A percentile compares a stretch with the other conserved stretches of the same genome.
Conservation (phyloP, 2,113 vertebrate species). For the Brienomyrus longianalis region DNA sequence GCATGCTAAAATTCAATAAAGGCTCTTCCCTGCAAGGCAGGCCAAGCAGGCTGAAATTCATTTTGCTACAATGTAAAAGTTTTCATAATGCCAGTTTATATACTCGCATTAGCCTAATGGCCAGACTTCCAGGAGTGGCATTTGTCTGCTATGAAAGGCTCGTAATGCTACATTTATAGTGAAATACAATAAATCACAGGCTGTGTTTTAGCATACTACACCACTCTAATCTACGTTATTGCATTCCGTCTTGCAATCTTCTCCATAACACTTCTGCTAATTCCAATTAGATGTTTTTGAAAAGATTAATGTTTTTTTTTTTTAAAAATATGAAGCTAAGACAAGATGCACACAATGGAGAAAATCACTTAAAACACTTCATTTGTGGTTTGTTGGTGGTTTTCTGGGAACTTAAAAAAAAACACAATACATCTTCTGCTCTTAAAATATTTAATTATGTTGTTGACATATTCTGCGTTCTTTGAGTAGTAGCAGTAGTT, state of each 20-base stretch:
- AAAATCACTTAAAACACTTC: not conserved
- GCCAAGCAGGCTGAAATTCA: not conserved
- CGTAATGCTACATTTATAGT: not conserved
- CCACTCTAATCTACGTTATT: slow-evolving; percentile 1
- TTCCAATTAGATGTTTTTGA: not conserved
- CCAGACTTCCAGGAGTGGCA: not conserved
- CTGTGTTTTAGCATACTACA: not conserved
- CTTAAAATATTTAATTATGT: not conserved
- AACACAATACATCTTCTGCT: not conserved
- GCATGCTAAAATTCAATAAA: not conserved
- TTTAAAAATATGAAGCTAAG: not conserved
- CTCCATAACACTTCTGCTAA: not conserved
- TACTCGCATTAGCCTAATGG: slow-evolving; percentile 8
- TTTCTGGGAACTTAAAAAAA: not conserved
- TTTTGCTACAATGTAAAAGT: not conserved
- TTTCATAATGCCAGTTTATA: slow-evolving; percentile 18
- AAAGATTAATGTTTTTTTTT: not conserved
- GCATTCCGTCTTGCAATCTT: not conserved
- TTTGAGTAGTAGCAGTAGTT: not conserved
- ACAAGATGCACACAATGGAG: not conserved
- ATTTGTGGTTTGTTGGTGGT: not conserved
- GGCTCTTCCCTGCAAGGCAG: not conserved
- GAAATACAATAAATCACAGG: slow-evolving; percentile 8
- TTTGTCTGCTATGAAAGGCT: slow-evolving; percentile 10
- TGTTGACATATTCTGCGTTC: not conserved